Conservation (phyloP, 2,888 invertebrate species). For the Ptilodon capucinus region DNA sequence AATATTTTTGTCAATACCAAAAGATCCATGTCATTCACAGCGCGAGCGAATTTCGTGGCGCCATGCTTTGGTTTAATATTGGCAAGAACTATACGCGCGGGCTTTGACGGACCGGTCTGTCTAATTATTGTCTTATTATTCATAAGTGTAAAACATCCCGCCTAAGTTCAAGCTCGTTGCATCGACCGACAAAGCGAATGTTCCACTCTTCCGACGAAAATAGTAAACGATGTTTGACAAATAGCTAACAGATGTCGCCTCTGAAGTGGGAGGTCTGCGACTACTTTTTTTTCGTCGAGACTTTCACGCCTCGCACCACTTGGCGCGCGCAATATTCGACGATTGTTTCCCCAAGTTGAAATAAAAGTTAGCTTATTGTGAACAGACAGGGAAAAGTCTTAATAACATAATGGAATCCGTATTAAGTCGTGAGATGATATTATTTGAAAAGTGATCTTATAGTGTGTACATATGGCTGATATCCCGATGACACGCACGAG, state of each 20-base stretch:
- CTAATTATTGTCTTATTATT: too few species aligned
- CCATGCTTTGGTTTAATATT: too few species aligned
- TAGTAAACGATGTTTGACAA: slow-evolving; percentile 78
- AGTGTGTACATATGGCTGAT: too few species aligned
- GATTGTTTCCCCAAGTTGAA: slow-evolving; percentile 30
- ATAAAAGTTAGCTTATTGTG: slow-evolving; percentile 30
- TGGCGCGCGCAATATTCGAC: slow-evolving; percentile 30
- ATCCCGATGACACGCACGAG: too few species aligned
- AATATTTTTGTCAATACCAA: too few species aligned
- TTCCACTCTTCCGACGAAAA: slow-evolving; percentile 58
- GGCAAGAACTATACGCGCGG: slow-evolving; percentile 3
- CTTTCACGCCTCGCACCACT: slow-evolving; percentile 24
- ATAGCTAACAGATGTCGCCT: slow-evolving; percentile 73
- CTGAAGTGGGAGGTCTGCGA: slow-evolving; percentile 38
- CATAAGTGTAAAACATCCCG: slow-evolving; percentile 5
- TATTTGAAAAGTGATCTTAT: too few species aligned
- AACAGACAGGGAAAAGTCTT: slow-evolving; percentile 24
- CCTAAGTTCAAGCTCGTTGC: slow-evolving; percentile 33
- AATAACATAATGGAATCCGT: slow-evolving; percentile 25
- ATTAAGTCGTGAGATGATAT: slow-evolving; percentile 4
- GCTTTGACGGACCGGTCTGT: too few species aligned
- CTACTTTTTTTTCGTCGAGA: slow-evolving; percentile 37
- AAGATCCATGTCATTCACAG: too few species aligned
- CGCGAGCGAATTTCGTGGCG: too few species aligned
- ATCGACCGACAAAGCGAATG: slow-evolving; percentile 54